Percentiles rank a stretch among this genome's conserved stretches.
Conservation (phyloP, 2,113 vertebrate species). For the Petromus typicus region DNA sequence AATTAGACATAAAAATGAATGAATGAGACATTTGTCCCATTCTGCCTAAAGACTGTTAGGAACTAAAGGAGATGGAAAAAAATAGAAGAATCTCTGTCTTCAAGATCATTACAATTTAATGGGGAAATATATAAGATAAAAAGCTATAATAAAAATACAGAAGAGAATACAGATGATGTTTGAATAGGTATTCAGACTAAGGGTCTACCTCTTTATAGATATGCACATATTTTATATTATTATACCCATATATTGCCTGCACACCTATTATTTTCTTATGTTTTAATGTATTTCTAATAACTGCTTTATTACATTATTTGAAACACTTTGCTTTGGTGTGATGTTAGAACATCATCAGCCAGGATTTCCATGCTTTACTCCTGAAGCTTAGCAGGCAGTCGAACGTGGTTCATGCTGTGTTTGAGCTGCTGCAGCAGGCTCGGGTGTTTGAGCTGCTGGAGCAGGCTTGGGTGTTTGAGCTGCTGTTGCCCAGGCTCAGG, state of each 20-base stretch:
- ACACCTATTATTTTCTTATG: not conserved
- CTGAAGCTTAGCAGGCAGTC: not conserved
- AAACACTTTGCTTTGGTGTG: not conserved
- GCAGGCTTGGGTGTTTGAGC: no score
- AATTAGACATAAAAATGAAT: not conserved
- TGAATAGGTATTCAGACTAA: not conserved
- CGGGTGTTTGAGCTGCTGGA: not conserved
- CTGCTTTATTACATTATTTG: not conserved
- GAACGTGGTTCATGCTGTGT: accelerated
- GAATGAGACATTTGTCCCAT: not conserved
- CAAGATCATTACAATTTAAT: not conserved
- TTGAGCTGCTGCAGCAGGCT: not conserved
- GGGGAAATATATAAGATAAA: not conserved
- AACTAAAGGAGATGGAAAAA: not conserved
- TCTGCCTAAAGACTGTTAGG: not conserved
- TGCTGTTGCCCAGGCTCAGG: not conserved
- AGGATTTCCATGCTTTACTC: not conserved
- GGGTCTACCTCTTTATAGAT: not conserved
- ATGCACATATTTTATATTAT: not conserved
- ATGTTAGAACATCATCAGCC: not conserved
- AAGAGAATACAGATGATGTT: not conserved
- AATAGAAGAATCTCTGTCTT: not conserved
- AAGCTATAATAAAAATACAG: not conserved
- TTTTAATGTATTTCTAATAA: not conserved
- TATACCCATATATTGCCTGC: not conserved